Percentiles rank a stretch among this genome's conserved stretches.
These are phyloP conservation scores for Caenorhabditis japonica DNA, from an alignment of 2,888 invertebrate genomes.

Conservation along the genomic window DNA sequence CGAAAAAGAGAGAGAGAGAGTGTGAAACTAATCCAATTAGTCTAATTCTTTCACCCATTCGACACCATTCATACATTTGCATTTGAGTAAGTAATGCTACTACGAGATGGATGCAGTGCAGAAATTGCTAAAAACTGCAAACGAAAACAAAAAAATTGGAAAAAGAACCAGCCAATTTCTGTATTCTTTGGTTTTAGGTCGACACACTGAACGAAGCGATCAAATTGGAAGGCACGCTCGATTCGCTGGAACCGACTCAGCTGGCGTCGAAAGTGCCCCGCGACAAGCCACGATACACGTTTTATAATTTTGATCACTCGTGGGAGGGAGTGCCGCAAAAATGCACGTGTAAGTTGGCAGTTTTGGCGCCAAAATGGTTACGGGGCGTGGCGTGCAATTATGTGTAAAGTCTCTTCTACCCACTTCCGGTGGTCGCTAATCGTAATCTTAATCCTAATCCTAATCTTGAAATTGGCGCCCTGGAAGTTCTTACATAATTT, in stretches of 20 bases:
- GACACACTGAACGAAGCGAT: conserved; percentile 90
- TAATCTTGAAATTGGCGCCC: no score
- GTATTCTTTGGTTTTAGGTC: conserved; percentile 67
- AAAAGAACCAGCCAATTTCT: conserved; percentile 17
- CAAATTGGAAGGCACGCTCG: conserved; percentile 85
- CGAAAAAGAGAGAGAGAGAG: conserved; percentile 1
- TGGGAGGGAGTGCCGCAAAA: conserved; percentile 92
- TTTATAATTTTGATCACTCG: conserved; percentile 90
- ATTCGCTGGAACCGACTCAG: conserved; percentile 83
- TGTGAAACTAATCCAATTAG: conserved; percentile 26
- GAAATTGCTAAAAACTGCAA: no score
- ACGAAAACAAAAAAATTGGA: conserved; percentile 1
- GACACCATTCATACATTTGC: no score
- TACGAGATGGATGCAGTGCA: no score
- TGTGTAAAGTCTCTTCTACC: no score
- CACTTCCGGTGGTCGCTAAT: no score
- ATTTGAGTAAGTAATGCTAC: no score
- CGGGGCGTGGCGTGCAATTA: not conserved
- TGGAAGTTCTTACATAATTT: no score
- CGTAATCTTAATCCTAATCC: no score
- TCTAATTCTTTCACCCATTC: conserved; percentile 4
- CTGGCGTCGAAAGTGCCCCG: conserved; percentile 87
- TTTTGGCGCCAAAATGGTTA: not conserved
- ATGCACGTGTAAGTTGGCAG: conserved; percentile 82
- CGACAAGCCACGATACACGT: conserved; percentile 82